Percentiles rank a stretch among this genome's conserved stretches.
Evolutionary conservation across 2,113 vertebrate species (phyloP).

Genomic region (Fukomys damarensis): DNA sequence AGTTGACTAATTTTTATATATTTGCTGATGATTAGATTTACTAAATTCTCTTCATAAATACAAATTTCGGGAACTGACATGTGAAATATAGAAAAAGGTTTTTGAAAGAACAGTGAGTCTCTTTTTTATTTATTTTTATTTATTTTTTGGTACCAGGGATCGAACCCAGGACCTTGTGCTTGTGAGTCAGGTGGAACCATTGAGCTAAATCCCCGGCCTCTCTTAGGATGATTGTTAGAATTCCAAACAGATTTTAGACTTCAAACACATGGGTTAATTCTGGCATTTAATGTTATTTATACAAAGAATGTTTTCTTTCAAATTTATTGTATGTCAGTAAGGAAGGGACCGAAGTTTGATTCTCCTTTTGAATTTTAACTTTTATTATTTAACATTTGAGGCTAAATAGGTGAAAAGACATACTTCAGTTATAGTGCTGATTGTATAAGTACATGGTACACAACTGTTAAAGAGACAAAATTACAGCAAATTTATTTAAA

Average conservation of each 20-base stretch:
- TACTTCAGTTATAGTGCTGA: not conserved
- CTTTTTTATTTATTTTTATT: too few relatives aligned
- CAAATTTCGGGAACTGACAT: not conserved
- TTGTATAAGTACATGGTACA: not conserved
- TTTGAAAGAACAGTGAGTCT: not conserved
- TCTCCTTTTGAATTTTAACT: not conserved
- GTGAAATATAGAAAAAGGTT: not conserved
- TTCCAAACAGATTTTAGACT: conserved; percentile 11
- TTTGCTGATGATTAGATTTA: not conserved
- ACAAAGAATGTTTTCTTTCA: not conserved
- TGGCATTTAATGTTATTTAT: not conserved
- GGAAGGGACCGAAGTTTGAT: not conserved
- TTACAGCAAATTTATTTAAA: not conserved
- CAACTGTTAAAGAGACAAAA: not conserved
- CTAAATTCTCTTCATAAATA: not conserved
- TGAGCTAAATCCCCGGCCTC: too few relatives aligned
- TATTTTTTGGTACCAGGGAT: too few relatives aligned
- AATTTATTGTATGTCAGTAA: not conserved
- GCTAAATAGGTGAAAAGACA: not conserved
- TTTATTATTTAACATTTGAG: not conserved
- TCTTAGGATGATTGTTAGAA: not conserved
- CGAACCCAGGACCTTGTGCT: too few relatives aligned
- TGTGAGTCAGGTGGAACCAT: too few relatives aligned
- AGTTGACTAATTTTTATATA: not conserved
- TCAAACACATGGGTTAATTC: not conserved